Evolutionary conservation across 2,113 vertebrate genomes (phyloP), one percentile per base, ranked within the genome.

Genomic region (Phalacrocorax carbo): DNA sequence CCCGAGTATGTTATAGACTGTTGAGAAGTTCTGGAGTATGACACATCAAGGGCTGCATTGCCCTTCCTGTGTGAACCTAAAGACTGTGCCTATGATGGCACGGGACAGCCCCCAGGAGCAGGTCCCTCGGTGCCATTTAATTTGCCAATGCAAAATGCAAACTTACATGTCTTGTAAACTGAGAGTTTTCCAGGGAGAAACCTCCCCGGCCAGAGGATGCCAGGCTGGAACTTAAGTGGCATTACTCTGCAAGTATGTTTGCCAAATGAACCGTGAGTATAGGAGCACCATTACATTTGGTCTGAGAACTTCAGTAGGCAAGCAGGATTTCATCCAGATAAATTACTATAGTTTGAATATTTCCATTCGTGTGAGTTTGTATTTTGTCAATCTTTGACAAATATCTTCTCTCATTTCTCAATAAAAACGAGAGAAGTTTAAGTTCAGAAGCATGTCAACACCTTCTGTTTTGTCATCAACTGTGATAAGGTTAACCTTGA

Each of bases 381-480:
- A 44, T 86, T 76, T 78, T 87, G 15, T 42, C 27, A 23, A 16
- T 72, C 58, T 85, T 81, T 69, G 36, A 82, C 72, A 95, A 88
- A 86, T 78, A 75, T 81, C 54, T 66, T 80, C 11, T 51, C 16
- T 92, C 11, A 17, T 87, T 93, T 95, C 65, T 84, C 75, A 96
- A 87, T 87, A 95, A 64, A 95, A 94, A 82, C 7, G 30, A 61
- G 76, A 58, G 40, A 94, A 89, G 17, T 29, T 3, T 34, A 65
- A 90, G 87, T 79, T 96, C 93, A 70, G 82, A 90, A 91, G 54
- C 75, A 65, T 97, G 94, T 87, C 91, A 96, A 93, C 94, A 96
- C 93, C 70, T 89, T 95, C 86, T 95, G 84, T 82, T 97, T 97
- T 95, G 66, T 80, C 70, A 78, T 93, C 91, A 93, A 46, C 89